These are phyloP conservation scores for Nymphalis urticae DNA, from an alignment of 2,888 invertebrate species.

Conservation along the genomic window DNA sequence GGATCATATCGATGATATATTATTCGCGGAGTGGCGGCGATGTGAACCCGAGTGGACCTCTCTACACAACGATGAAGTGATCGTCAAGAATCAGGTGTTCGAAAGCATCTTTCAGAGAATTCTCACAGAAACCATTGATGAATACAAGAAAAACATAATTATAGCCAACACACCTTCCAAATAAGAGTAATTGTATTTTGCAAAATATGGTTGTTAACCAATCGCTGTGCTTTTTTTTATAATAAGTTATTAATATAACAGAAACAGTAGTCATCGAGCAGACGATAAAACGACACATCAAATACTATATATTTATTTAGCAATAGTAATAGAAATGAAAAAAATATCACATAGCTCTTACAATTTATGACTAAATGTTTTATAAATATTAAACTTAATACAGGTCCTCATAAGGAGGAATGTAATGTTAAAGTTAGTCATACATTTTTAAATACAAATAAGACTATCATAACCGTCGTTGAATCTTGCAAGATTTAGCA, in stretches of 20 bases:
- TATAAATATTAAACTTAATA: constrained; percentile 39
- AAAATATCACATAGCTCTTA: constrained; percentile 73
- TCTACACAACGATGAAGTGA: constrained; percentile 64
- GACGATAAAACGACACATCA: constrained; percentile 33
- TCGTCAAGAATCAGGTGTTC: constrained; percentile 71
- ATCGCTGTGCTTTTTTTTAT: constrained; percentile 15
- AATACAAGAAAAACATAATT: constrained; percentile 63
- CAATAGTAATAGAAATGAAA: constrained; percentile 56
- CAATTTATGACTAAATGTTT: constrained; percentile 58
- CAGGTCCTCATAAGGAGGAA: constrained; percentile 23
- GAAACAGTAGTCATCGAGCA: constrained; percentile 12
- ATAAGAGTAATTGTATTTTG: constrained; percentile 1
- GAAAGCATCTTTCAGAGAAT: constrained; percentile 72
- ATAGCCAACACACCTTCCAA: constrained; percentile 11
- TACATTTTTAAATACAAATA: constrained; percentile 42
- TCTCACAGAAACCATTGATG: constrained; percentile 67
- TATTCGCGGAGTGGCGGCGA: constrained; percentile 73
- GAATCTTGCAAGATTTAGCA: background rate
- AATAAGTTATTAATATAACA: constrained; percentile 20
- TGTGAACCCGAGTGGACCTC: constrained; percentile 75
- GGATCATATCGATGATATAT: constrained; percentile 73
- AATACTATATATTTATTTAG: constrained; percentile 58
- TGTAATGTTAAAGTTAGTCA: constrained; percentile 28
- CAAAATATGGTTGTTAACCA: constrained; percentile 5
- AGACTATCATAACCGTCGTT: constrained; percentile 1